Evolutionary conservation across 2,113 vertebrate species (phyloP).

Genomic region (Peromyscus maniculatus): DNA sequence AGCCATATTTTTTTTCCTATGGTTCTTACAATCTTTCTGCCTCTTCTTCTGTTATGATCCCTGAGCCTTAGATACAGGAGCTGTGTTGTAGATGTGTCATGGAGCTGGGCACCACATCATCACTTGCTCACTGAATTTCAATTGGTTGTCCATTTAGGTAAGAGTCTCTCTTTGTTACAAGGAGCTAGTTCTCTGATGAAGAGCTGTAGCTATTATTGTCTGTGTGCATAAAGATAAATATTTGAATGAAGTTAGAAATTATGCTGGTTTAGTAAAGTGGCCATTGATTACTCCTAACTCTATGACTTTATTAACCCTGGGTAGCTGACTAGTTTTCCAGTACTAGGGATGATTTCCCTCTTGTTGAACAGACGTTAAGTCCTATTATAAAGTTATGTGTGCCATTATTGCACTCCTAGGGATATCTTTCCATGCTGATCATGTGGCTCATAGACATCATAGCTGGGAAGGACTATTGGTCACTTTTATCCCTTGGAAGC

Average conservation of each 20-base stretch:
- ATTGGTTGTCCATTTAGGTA: background rate
- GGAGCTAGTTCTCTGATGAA: background rate
- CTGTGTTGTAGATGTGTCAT: background rate
- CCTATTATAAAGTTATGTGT: background rate
- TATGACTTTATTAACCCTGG: background rate
- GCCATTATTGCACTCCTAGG: background rate
- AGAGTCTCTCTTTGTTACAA: background rate
- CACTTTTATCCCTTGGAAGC: background rate
- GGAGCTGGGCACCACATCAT: background rate
- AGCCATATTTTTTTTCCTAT: background rate
- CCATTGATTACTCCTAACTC: background rate
- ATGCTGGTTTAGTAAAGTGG: background rate
- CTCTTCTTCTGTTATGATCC: too few relatives aligned
- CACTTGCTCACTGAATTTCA: background rate
- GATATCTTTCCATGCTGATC: background rate
- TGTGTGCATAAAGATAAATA: background rate
- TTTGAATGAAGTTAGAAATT: background rate
- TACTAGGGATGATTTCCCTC: background rate
- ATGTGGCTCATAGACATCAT: background rate
- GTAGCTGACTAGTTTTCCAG: background rate
- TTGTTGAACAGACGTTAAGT: background rate
- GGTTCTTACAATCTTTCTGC: background rate
- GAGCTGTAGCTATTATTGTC: background rate
- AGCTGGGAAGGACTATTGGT: background rate
- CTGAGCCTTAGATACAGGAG: background rate